Conservation (phyloP, 2,888 invertebrate genomes). For the Adineta ricciae region DNA sequence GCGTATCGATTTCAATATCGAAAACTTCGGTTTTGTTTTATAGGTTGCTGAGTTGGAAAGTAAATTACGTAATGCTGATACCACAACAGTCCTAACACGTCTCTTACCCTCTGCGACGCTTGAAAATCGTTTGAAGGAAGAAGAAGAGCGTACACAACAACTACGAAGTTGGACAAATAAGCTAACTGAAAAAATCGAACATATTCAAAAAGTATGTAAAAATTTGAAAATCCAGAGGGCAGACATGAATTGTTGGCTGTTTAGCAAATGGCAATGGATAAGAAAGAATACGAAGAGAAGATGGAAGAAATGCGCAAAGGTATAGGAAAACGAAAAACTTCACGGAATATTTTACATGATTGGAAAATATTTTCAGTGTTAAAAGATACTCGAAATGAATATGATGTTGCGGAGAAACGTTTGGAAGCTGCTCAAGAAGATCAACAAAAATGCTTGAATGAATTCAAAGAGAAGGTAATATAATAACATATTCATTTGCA, state of each 20-base stretch:
- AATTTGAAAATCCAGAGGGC: neutral
- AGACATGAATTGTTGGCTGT: neutral
- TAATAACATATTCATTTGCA: no score
- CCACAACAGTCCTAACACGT: neutral
- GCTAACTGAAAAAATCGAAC: neutral
- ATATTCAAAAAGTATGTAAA: neutral
- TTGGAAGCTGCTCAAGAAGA: neutral
- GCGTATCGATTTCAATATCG: neutral
- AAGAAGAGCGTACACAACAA: neutral
- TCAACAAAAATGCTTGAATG: neutral
- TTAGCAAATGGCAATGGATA: neutral
- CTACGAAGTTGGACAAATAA: neutral
- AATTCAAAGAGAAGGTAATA: neutral
- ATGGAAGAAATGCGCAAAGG: slow-evolving; percentile 4
- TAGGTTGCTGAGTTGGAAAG: neutral
- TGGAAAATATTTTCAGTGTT: neutral
- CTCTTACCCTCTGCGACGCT: neutral
- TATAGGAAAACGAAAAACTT: neutral
- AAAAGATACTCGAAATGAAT: neutral
- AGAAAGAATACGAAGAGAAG: neutral
- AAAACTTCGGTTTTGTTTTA: neutral
- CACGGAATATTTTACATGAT: no score
- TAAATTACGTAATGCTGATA: slow-evolving; percentile 12
- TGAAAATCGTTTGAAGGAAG: slow-evolving; percentile 14
- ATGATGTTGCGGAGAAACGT: neutral